Evolutionary conservation across 2,797 vertebrate species (phyloP), one percentile per base, ranked within the genome.

Genomic region (Eremophila alpestris): DNA sequence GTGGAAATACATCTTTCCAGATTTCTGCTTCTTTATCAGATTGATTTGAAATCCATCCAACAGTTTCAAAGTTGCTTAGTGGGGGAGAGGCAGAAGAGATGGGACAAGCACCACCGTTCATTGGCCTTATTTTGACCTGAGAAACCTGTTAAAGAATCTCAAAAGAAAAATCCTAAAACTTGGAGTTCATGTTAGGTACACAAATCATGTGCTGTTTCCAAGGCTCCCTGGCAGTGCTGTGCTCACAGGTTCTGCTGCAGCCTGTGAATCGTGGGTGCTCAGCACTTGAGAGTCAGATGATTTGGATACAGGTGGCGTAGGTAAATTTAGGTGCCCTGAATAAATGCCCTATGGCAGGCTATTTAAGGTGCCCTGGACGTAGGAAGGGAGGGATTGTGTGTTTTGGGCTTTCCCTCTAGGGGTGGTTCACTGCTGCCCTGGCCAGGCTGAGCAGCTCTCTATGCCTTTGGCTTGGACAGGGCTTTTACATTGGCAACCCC

Each of bases 271-370:
- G 7, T 67, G 90, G 89, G 94, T 78, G 55, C 82, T 91, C 78
- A 75, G 94, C 90, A 63, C 58, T 71, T 45, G 48, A 65, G 74
- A 93, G 93, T 92, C 94, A 93, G 84, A 62, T 94, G 92, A 85
- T 96, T 93, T 82, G 91, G 93, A 59, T 96, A 73, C 67, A 76
- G 59, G 92, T 94, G 90, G 75, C 0, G 23, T 89, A 95, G 86
- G 95, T 96, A 92, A 95, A 93, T 93, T 90, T 95, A 92, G 90
- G 92, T 95, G 82, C 76, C 94, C 92, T 92, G 70, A 90, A 91
- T 87, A 89, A 93, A 77, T 92, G 87, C 70, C 89, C 74, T 85
- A 0, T 73, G 91, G 83, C 83, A 75, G 51, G n/a, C 93, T 94
- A 83, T 94, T 92, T 93, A 93, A 91, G 83, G 76, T 94, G 55